A percentile compares a stretch with the other conserved stretches of the same genome.
These are phyloP conservation scores for Drosophila navojoa DNA, from an alignment of 1,140 invertebrate genomes.

Conservation along the genomic window DNA sequence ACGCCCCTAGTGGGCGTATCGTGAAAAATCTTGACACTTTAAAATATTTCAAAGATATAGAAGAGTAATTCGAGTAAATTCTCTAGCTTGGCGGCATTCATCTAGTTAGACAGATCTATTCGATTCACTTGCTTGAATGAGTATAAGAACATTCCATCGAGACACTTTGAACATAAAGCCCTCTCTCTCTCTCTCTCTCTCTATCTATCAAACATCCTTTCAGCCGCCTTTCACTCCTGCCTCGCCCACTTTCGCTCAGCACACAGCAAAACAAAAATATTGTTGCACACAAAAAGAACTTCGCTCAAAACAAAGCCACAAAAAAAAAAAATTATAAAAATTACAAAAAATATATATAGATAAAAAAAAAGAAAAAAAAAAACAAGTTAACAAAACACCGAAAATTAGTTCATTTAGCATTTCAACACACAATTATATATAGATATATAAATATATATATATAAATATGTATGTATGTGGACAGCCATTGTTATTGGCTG, in stretches of 20 bases:
- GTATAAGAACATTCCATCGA: neutral
- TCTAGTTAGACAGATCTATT: no score
- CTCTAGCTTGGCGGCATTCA: no score
- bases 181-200: neutral
- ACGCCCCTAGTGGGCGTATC: no score
- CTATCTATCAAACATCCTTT: neutral
- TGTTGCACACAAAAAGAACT: constrained; percentile 22
- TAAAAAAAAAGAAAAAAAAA: constrained; percentile 12
- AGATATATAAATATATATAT: neutral
- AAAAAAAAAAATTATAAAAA: constrained; percentile 9
- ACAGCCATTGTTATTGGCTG: constrained; percentile 35
- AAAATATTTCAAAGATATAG: no score
- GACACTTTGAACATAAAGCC: neutral
- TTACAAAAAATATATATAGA: neutral
- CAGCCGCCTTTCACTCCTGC: neutral
- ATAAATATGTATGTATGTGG: neutral
- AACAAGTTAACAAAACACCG: constrained; percentile 46
- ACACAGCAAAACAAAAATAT: constrained; percentile 7
- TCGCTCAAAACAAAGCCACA: constrained; percentile 27
- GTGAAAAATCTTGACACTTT: no score
- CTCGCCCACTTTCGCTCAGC: neutral
- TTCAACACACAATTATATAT: constrained; percentile 14
- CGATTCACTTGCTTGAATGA: no score
- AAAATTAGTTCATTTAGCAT: constrained; percentile 37
- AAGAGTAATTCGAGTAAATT: no score